phyloP scores from a whole-genome alignment of 1,140 invertebrate genomes.

The Philotrypesis tridentata region DNA sequence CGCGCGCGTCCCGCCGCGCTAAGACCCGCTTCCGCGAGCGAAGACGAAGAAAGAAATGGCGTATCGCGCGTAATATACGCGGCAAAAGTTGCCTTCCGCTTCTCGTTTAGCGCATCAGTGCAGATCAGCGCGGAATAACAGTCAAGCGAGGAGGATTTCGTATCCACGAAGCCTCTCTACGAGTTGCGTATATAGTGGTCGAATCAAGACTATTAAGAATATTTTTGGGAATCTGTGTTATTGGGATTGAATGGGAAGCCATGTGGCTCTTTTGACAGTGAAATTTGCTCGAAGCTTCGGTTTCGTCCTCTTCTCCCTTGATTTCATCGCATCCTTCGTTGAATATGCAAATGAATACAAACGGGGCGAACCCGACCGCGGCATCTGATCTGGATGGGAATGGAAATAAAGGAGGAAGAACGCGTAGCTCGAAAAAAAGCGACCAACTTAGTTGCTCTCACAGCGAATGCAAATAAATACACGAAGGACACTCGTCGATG shows the following conservation, averaged over 20 bases:
- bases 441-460: not conserved
- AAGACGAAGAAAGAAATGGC: not conserved
- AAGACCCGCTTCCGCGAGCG: no score
- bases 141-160: not conserved
- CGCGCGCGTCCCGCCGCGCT: no score
- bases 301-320: not conserved
- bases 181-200: no score
- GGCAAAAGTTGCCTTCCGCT: no score
- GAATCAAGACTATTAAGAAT: no score
- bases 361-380: constrained; percentile 14
- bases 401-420: not conserved
- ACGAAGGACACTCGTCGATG: not conserved
- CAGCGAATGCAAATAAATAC: not conserved
- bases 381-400: not conserved
- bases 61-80: no score
- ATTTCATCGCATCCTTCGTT: not conserved
- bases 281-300: not conserved
- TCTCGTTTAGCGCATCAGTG: no score
- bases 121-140: not conserved
- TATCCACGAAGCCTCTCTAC: no score
- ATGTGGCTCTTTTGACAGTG: not conserved
- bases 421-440: not conserved
- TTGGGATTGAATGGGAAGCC: constrained; percentile 25
- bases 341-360: constrained; percentile 30
- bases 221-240: constrained; percentile 3